A percentile compares a stretch with the other conserved stretches of the same genome.
phyloP scores from a whole-genome alignment of 2,888 invertebrate genomes.

The Troides helena region DNA sequence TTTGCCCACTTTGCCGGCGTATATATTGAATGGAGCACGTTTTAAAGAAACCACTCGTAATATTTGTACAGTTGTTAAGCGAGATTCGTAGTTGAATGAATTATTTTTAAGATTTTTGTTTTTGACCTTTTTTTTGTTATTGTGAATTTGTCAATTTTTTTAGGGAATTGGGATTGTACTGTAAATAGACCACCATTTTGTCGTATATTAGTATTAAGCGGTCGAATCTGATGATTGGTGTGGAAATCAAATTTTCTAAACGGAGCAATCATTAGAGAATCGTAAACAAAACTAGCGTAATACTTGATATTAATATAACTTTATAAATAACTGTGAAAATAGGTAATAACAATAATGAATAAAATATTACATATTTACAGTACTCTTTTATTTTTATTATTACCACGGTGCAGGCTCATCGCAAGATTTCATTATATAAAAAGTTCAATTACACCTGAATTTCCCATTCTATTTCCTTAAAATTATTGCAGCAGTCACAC shows the following conservation, averaged over 20 bases:
- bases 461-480: too few relatives aligned
- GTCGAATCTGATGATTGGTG: conserved; percentile 74
- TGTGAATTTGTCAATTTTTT: conserved; percentile 86
- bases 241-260: conserved; percentile 80
- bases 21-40: conserved; percentile 53
- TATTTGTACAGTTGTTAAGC: conserved; percentile 78
- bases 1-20: conserved; percentile 70
- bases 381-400: conserved; percentile 56
- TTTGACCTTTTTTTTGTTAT: conserved; percentile 78
- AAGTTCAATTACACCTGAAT: too few relatives aligned
- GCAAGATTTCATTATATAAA: too few relatives aligned
- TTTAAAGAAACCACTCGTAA: conserved; percentile 78
- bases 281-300: conserved; percentile 79
- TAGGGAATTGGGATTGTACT: conserved; percentile 86
- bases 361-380: conserved; percentile 80
- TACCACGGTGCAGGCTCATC: too few relatives aligned
- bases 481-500: too few relatives aligned
- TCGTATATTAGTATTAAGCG: conserved; percentile 71
- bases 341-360: conserved; percentile 81
- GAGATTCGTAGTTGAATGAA: conserved; percentile 76
- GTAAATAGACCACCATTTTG: conserved; percentile 80
- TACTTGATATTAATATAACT: conserved; percentile 82
- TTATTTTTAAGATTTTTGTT: conserved; percentile 73
- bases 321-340: conserved; percentile 82
- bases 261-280: conserved; percentile 78